Evolutionary conservation across 2,888 invertebrate genomes (phyloP), one percentile per base, ranked within the genome.

Genomic region (Geophilus truncorum): DNA sequence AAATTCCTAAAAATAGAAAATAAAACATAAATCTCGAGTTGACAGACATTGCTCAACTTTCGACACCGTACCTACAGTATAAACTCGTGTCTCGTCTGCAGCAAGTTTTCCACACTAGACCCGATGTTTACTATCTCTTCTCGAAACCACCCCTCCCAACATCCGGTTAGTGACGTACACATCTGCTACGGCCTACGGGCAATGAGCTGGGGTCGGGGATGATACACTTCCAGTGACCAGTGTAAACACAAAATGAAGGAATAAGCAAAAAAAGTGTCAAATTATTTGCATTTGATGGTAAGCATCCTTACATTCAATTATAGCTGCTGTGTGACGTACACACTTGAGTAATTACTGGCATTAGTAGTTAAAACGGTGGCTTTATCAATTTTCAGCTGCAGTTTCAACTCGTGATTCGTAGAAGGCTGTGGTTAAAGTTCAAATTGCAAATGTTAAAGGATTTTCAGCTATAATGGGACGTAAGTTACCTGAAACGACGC

Each of bases 161-260:
- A 62, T 62, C 57, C 57, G 57, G 57, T 62, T 62, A 23, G n/a
- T 62, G 57, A 62, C 57, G 57, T 62, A 10, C n/a, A n/a, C n/a
- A n/a, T n/a, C n/a, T n/a, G n/a, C n/a, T n/a, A n/a, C n/a, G n/a
- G n/a, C n/a, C n/a, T n/a, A n/a, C n/a, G n/a, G n/a, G n/a, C n/a
- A n/a, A n/a, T n/a, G n/a, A n/a, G n/a, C n/a, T n/a, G n/a, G n/a
- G n/a, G n/a, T n/a, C n/a, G n/a, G n/a, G n/a, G n/a, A n/a, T n/a
- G n/a, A n/a, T n/a, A n/a, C n/a, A n/a, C n/a, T n/a, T n/a, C n/a
- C n/a, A n/a, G n/a, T n/a, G n/a, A n/a, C 57, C 7, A 23, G 6
- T 10, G 57, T 57, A 4, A 57, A 57, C 57, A 57, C 57, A 62
- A 62, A 62, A 62, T 62, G 57, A 23, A 62, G 21, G 57, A 62